Evolutionary conservation across 2,113 vertebrate species (phyloP).

Genomic region (Cyphotilapia sp.): DNA sequence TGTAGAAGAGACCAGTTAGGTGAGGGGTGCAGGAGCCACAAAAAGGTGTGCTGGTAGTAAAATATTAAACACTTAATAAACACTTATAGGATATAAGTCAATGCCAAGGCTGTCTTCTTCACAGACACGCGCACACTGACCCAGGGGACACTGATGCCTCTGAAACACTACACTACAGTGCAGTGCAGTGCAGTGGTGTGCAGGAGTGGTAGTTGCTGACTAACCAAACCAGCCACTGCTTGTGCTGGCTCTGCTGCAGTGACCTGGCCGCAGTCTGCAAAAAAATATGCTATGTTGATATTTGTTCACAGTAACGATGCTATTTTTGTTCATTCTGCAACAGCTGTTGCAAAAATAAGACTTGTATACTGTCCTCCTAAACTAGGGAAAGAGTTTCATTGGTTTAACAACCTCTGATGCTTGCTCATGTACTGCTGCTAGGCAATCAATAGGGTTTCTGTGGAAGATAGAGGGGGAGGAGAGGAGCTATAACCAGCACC

Average conservation of each 20-base stretch:
- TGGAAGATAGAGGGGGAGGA: background rate
- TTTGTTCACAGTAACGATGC: background rate
- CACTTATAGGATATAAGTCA: background rate
- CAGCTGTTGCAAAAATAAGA: background rate
- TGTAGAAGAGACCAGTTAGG: background rate
- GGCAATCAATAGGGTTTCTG: constrained; percentile 17
- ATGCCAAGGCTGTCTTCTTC: background rate
- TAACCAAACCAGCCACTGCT: constrained; percentile 29
- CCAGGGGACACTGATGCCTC: constrained; percentile 29
- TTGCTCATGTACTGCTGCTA: constrained; percentile 1
- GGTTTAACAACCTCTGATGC: background rate
- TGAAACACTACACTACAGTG: background rate
- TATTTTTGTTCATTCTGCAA: background rate
- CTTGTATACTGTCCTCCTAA: background rate
- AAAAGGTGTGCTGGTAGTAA: background rate
- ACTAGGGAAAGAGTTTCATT: background rate
- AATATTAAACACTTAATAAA: constrained; percentile 7
- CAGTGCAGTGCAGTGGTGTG: constrained; percentile 43
- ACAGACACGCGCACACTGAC: background rate
- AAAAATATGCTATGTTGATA: background rate
- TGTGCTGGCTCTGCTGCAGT: background rate
- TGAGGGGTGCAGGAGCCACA: background rate
- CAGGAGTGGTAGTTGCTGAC: constrained; percentile 39
- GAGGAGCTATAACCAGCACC: background rate
- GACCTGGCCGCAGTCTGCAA: background rate